A percentile compares a stretch with the other conserved stretches of the same genome.
phyloP scores from a whole-genome alignment of 2,888 invertebrate genomes.

The Vannuccia rotundouncinata region DNA sequence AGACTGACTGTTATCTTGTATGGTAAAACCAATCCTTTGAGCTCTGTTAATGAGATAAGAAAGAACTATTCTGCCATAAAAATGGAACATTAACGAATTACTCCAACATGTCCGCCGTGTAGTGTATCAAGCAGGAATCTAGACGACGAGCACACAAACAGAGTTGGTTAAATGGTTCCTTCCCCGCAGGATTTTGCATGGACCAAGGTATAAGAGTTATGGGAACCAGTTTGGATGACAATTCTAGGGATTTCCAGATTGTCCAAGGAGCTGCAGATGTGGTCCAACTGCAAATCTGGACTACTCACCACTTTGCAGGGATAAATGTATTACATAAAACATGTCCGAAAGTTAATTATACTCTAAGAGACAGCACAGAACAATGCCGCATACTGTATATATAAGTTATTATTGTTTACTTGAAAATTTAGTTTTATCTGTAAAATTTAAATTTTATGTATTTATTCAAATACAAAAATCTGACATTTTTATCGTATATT shows the following conservation, averaged over 20 bases:
- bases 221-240: not conserved
- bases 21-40: not conserved
- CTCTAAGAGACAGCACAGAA: not conserved
- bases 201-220: not conserved
- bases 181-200: not conserved
- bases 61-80: not conserved
- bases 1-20: slow-evolving; percentile 18
- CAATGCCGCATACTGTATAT: not conserved
- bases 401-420: not conserved
- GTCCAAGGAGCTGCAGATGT: not conserved
- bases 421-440: not conserved
- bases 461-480: not conserved
- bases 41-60: not conserved
- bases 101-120: not conserved
- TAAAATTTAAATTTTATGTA: not conserved
- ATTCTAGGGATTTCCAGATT: not conserved
- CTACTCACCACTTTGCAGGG: not conserved
- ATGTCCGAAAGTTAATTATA: not conserved
- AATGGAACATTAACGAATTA: slow-evolving; percentile 13
- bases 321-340: not conserved
- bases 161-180: not conserved
- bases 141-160: not conserved
- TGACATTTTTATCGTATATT: not conserved
- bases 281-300: not conserved
- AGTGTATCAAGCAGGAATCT: not conserved